Evolutionary conservation across 2,888 invertebrate genomes (phyloP), one percentile per base, ranked within the genome.

Genomic region (Lasioglossum morio): DNA sequence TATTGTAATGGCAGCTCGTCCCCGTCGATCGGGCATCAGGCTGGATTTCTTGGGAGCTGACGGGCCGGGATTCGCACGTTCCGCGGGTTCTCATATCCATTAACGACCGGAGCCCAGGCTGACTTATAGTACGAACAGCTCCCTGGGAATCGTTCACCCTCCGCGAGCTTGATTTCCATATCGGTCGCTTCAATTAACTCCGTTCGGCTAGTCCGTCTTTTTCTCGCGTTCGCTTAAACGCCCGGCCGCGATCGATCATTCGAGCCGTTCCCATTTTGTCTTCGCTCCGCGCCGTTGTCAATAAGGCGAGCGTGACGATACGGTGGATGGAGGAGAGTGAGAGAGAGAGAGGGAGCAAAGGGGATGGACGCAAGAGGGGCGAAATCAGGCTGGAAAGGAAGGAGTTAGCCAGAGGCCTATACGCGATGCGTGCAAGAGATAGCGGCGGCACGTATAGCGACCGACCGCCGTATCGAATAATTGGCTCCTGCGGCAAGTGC

Each of bases 401-500:
- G 90, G 89, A 92, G 87, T 87, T 88, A 83, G 91, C 91, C 90
- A 85, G 89, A 89, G 92, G 93, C 91, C 87, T 92, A 91, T 91
- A 86, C 87, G 92, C 93, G 94, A 94, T 94, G 93, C 93, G 94
- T 91, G 90, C 87, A 88, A 87, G 91, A 94, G 94, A 94, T 94
- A 94, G 92, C 91, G 92, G 92, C 92, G 92, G 92, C 93, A 92
- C 93, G 91, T 94, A 90, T 88, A 90, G 90, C 92, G 93, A 92
- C 88, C 90, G 92, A 89, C 91, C 93, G 93, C 92, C 92, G 94
- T 94, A 95, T 95, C 94, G 95, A 95, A 94, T 95, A 95, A 95
- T 95, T 95, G 95, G 95, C 95, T 95, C 95, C 94, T 92, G 94
- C 94, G 95, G 95, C 95, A 95, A 95, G 94, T 94, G 95, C 94